Base-by-base conservation (phyloP, 2,888 invertebrate species). In the Suillia variegata region DNA sequence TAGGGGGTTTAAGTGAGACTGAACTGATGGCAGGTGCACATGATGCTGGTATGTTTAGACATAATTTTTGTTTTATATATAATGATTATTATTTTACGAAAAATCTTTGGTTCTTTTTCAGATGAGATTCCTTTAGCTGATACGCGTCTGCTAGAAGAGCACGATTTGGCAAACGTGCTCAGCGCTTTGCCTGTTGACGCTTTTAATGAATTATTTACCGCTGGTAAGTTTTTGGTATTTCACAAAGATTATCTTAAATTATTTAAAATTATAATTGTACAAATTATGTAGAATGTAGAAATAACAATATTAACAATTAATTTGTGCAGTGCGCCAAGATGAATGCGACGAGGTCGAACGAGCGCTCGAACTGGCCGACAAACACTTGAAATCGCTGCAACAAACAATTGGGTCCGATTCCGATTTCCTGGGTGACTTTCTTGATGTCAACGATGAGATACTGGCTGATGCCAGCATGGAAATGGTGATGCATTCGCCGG, bases 341-440 rank as follows among this genome's bases (percentile, higher is more conserved):
- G 94, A 95, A 81, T 90, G 93, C 33, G 94, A 94, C 67, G 94
- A 94, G 79, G 82, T 95, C 70, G 94, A 94, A 77, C 88, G 94
- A 61, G 94, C 94, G 8, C 82, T 95, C 64, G 91, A 90, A 69
- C 89, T 89, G 51, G 91, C 91, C 48, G 90, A 90, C 76, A 88
- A 89, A 76, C 88, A 89, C 75, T 87, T 89, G 18, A 87, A 89
- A 79, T 88, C 88, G 59, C 80, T 89, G 70, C 89, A 89, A 77
- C 88, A 89, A 80, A 88, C 87, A 54, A 78, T 78, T 48, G 76
- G 78, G 54, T 72, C 77, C 3, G 80, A 80, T 69, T 71, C 74
- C 56, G 74, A 75, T 64, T 80, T 81, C 58, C 70, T 82, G 51
- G 78, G 74, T 55, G 80, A 80, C 71, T 78, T 81, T 62, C 73